Conservation (phyloP, 2,888 invertebrate species). For the Philereme vetulata region DNA sequence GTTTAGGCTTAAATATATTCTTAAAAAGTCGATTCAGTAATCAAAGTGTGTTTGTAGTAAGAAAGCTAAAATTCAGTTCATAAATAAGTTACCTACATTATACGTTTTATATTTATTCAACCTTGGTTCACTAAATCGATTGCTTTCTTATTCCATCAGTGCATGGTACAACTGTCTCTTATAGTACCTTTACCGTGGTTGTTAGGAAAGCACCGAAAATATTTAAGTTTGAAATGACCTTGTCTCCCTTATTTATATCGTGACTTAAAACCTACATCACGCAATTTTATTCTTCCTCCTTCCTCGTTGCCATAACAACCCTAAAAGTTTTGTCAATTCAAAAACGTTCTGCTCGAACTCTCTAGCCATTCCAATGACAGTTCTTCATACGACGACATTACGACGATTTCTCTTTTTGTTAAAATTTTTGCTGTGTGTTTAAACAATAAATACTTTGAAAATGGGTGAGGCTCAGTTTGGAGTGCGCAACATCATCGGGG, state of each 20-base stretch:
- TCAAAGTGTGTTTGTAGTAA: no score
- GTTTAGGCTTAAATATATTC: no score
- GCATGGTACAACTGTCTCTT: constrained; percentile 2
- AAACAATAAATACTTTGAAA: constrained; percentile 22
- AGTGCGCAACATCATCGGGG: constrained; percentile 69
- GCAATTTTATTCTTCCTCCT: constrained; percentile 9
- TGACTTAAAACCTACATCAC: constrained; percentile 9
- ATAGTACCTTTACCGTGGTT: neutral
- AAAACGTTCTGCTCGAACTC: no score
- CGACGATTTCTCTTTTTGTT: constrained; percentile 12
- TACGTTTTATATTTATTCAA: no score
- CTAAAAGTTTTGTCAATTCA: constrained; percentile 20
- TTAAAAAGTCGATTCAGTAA: no score
- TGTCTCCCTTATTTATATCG: neutral
- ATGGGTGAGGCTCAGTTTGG: constrained; percentile 74
- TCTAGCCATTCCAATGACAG: neutral
- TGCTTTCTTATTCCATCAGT: neutral
- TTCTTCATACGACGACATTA: neutral
- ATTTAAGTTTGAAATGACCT: no score
- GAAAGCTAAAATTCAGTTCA: no score
- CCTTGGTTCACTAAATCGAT: neutral
- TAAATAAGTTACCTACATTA: no score
- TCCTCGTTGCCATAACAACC: constrained; percentile 18
- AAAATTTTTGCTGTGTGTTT: constrained; percentile 8
- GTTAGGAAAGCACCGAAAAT: neutral